Base-by-base conservation (phyloP, 2,113 vertebrate species). In the Sakesphorus luctuosus region DNA sequence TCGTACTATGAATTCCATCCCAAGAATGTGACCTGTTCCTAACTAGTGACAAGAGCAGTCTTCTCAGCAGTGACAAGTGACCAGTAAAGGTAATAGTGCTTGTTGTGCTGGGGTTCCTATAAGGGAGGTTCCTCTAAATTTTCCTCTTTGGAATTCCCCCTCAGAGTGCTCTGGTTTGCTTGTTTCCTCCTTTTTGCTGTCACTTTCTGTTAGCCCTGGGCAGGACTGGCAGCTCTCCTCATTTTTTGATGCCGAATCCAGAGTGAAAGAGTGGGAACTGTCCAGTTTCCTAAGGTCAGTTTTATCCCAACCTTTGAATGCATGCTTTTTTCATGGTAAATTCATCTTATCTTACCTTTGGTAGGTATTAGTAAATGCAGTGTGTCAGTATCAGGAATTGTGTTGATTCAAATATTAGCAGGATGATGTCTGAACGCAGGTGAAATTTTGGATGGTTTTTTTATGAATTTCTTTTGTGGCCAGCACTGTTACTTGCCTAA, bases 101-200 rank as follows among this genome's bases (percentile, higher is more conserved):
- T 65, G 3, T 52, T 81, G 14, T 80, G 17, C 18, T n/a, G 11
- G 29, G 15, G 6, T 47, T 84, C 40, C 44, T 58, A 21, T n/a
- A 87, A 61, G 65, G 44, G 68, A 86, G 46, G 88, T 94, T 84
- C 50, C 25, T 93, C 63, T 90, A 91, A 18, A 2, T 93, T 93
- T 87, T 96, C 72, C 80, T 75, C 0, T 40, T 80, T 88, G 96
- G 94, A 96, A 93, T 95, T 96, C 79, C 94, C 94, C 95, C 9
- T 90, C 18, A 43, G 19, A 67, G 47, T 53, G 9, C 44, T 72
- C 56, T 56, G 9, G 5, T 75, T 17, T 5, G 18, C 10, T 25
- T 10, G 23, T 96, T 97, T 95, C 94, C 83, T 95, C 36, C 82
- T 90, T 83, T 75, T 6, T 87, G 10, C 21, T 94, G 6, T 94